phyloP scores from a whole-genome alignment of 2,113 vertebrate species.

The Tragelaphus buxtoni region DNA sequence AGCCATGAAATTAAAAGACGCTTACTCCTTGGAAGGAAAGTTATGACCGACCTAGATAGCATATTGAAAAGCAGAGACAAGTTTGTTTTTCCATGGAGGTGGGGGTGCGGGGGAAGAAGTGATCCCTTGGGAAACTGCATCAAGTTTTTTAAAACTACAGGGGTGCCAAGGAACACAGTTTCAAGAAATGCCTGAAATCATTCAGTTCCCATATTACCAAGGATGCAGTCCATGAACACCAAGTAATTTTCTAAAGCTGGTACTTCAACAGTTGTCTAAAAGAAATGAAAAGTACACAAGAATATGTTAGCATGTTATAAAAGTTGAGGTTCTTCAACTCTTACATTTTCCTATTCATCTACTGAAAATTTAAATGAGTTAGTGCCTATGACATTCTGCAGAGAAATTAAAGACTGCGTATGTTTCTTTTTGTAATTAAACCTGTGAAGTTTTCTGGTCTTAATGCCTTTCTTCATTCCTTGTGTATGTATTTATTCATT shows the following conservation, averaged over 20 bases:
- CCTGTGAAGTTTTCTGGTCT: not conserved
- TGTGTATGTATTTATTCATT: not conserved
- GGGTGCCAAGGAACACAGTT: slow-evolving; percentile 3
- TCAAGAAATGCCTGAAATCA: not conserved
- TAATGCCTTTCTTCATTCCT: not conserved
- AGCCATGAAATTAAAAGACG: too few relatives aligned
- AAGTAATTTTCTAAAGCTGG: not conserved
- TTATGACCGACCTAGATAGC: too few relatives aligned
- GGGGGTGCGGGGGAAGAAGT: not conserved
- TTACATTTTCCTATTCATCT: not conserved
- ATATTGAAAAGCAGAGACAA: too few relatives aligned
- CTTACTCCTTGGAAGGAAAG: too few relatives aligned
- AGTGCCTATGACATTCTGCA: not conserved
- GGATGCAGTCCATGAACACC: not conserved
- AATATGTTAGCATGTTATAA: not conserved
- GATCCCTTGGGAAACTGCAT: not conserved
- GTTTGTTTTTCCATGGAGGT: too few relatives aligned
- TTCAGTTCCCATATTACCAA: not conserved
- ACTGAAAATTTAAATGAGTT: not conserved
- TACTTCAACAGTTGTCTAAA: not conserved
- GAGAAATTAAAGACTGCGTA: not conserved
- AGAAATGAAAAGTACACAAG: not conserved
- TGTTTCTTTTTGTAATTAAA: not conserved
- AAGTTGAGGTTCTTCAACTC: not conserved
- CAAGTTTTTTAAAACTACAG: not conserved